A percentile compares a stretch with the other conserved stretches of the same genome.
phyloP scores from a whole-genome alignment of 2,113 vertebrate genomes.

The Ceuthmochares aereus region DNA sequence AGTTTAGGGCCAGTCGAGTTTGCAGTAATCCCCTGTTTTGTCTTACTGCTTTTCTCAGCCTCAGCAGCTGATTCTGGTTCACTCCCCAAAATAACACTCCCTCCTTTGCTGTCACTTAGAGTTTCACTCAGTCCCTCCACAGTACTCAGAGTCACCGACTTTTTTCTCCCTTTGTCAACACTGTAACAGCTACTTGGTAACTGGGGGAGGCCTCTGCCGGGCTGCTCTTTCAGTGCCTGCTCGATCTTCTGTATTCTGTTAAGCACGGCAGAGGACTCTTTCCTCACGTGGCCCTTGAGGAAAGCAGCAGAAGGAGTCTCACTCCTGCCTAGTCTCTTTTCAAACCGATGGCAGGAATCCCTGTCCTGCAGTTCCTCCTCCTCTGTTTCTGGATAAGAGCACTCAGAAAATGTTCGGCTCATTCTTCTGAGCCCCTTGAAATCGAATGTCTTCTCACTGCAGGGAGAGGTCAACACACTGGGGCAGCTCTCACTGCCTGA shows the following conservation, averaged over 20 bases:
- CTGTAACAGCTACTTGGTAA: slow-evolving; percentile 96
- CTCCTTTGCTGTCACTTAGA: slow-evolving; percentile 78
- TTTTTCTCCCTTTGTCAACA: slow-evolving; percentile 86
- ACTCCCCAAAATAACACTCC: slow-evolving; percentile 75
- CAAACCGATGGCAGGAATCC: slow-evolving; percentile 83
- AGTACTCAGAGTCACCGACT: slow-evolving; percentile 80
- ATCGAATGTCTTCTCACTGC: slow-evolving; percentile 93
- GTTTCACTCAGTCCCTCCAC: slow-evolving; percentile 79
- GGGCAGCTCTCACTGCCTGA: slow-evolving; percentile 90
- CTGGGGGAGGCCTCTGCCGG: slow-evolving; percentile 86
- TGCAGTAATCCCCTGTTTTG: slow-evolving; percentile 77
- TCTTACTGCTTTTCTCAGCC: slow-evolving; percentile 82
- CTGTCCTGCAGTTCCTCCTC: slow-evolving; percentile 90
- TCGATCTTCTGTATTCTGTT: slow-evolving; percentile 98
- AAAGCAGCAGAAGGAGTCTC: slow-evolving; percentile 80
- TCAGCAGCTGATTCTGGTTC: slow-evolving; percentile 81
- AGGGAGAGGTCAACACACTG: slow-evolving; percentile 90
- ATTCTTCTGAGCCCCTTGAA: slow-evolving; percentile 93
- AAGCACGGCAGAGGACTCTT: slow-evolving; percentile 93
- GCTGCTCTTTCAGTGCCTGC: slow-evolving; percentile 93
- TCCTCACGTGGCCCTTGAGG: slow-evolving; percentile 83
- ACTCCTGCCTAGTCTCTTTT: slow-evolving; percentile 83
- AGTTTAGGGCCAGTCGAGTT: slow-evolving; percentile 79
- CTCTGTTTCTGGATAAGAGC: slow-evolving; percentile 92
- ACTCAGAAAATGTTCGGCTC: slow-evolving; percentile 96